These are phyloP conservation scores for Calameuta pallipes DNA, from an alignment of 2,888 invertebrate genomes.

Conservation along the genomic window DNA sequence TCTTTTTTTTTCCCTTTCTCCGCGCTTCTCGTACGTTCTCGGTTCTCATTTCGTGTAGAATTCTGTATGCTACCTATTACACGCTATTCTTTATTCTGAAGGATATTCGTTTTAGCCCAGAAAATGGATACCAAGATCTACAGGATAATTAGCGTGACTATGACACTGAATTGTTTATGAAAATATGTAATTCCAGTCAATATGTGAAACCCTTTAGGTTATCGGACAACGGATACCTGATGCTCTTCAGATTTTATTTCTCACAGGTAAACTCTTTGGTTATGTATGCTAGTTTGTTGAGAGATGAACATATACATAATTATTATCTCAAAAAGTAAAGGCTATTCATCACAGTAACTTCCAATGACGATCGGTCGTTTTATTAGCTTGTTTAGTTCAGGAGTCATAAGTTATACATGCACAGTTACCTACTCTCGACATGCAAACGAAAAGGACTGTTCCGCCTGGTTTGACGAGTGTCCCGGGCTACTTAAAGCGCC, in stretches of 20 bases:
- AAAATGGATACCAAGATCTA: neutral
- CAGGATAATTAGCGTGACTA: neutral
- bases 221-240: neutral
- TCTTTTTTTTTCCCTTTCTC: neutral
- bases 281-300: neutral
- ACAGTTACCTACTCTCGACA: neutral
- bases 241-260: neutral
- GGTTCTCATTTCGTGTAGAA: neutral
- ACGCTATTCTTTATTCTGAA: neutral
- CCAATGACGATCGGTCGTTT: neutral
- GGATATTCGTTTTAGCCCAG: neutral
- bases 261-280: neutral
- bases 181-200: neutral
- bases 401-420: neutral
- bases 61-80: neutral
- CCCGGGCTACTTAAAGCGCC: slow-evolving; percentile 11
- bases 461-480: slow-evolving; percentile 7
- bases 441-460: neutral
- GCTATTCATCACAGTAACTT: neutral
- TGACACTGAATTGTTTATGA: neutral
- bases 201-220: too few relatives aligned
- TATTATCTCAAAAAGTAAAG: neutral
- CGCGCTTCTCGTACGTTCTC: neutral
- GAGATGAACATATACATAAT: neutral
- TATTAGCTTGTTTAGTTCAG: neutral